phyloP scores from a whole-genome alignment of 2,113 vertebrate species.

The Apaloderma vittatum region DNA sequence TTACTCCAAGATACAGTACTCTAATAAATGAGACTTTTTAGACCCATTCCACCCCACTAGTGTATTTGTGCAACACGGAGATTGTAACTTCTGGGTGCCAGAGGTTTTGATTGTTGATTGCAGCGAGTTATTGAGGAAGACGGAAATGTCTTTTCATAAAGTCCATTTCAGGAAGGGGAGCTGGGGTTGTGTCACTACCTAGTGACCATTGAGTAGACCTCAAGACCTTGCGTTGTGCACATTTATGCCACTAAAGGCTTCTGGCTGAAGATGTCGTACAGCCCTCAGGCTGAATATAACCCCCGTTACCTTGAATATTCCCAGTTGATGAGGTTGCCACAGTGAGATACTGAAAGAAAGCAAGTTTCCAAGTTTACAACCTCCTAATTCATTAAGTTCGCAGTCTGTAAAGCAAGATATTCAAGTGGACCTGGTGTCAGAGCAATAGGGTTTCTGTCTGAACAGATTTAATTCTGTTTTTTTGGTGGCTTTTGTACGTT shows the following conservation, averaged over 20 bases:
- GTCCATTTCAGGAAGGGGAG: background rate
- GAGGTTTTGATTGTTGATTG: background rate
- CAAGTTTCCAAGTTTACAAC: background rate
- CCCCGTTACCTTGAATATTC: background rate
- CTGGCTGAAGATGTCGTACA: background rate
- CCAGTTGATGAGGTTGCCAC: background rate
- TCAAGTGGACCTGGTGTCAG: background rate
- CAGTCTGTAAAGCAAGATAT: background rate
- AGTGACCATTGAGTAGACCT: background rate
- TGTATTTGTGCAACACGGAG: background rate
- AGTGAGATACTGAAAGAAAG: background rate
- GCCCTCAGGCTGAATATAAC: background rate
- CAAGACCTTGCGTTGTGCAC: accelerated
- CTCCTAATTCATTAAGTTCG: background rate
- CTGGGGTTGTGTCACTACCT: background rate
- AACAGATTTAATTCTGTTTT: background rate
- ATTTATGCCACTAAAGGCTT: background rate
- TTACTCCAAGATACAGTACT: background rate
- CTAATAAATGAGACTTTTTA: background rate
- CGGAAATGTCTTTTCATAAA: background rate
- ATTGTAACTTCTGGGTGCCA: background rate
- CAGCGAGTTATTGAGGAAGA: background rate
- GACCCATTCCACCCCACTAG: background rate
- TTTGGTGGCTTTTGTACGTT: background rate
- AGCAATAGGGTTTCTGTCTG: background rate